Evolutionary conservation across 2,888 invertebrate species (phyloP).

Genomic region (Polyommatus icarus): DNA sequence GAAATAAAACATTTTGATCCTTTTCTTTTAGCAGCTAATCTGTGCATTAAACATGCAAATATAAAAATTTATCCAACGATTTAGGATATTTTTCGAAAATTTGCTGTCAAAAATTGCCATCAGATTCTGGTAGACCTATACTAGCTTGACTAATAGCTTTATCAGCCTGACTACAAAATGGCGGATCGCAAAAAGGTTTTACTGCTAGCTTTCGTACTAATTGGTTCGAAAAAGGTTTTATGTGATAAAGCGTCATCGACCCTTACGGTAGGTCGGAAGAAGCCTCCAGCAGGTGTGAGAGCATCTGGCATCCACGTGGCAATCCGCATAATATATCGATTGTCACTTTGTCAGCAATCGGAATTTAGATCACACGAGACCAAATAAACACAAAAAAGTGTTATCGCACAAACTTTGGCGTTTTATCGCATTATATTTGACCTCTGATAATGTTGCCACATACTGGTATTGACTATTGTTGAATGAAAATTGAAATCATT

Average conservation of each 20-base stretch:
- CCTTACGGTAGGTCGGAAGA: slow-evolving; percentile 58
- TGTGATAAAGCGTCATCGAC: slow-evolving; percentile 55
- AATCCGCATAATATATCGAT: slow-evolving; percentile 50
- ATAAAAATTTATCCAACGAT: no score
- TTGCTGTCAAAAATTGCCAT: no score
- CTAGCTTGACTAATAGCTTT: slow-evolving; percentile 14
- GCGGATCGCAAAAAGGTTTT: slow-evolving; percentile 42
- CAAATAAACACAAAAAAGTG: slow-evolving; percentile 35
- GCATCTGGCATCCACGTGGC: slow-evolving; percentile 74
- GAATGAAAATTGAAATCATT: background rate
- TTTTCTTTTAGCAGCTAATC: slow-evolving; percentile 10
- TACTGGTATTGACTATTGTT: background rate
- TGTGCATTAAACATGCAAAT: no score
- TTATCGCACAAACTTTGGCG: slow-evolving; percentile 39
- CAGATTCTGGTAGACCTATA: no score
- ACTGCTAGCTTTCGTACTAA: background rate
- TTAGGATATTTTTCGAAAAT: no score
- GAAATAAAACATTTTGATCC: no score
- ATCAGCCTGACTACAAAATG: slow-evolving; percentile 48
- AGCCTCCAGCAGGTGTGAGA: slow-evolving; percentile 69
- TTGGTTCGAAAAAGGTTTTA: slow-evolving; percentile 41
- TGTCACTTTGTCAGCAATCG: slow-evolving; percentile 59
- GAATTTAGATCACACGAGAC: slow-evolving; percentile 52
- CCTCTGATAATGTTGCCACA: slow-evolving; percentile 39
- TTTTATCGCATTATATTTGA: slow-evolving; percentile 51